Base-by-base conservation (phyloP, 2,888 invertebrate genomes). In the Glaucopsyche alexis region DNA sequence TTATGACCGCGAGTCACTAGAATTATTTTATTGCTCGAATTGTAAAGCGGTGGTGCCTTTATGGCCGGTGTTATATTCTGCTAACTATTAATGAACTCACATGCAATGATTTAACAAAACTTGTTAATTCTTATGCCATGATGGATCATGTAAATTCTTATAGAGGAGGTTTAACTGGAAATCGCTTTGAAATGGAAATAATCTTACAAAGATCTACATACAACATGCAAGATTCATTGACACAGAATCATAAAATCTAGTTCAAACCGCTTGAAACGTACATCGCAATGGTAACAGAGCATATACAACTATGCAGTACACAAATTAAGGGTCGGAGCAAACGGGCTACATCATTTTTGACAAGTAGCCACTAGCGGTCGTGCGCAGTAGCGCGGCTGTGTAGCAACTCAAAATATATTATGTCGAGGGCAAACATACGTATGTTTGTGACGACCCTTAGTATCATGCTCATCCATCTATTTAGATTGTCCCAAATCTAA, bases 11-110 rank as follows among this genome's bases (percentile, higher is more conserved):
- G 73, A 74, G 64, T 75, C 74, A 74, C 76, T 76, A 78, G 79
- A 78, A 78, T 77, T 75, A 76, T 77, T 77, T 79, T 79, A 78
- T 75, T 75, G 74, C 75, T 67, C 50, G 52, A 73, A 73, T 67
- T 77, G 72, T 75, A 74, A 74, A 72, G 72, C 52, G 55, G 67
- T 29, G 29, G 29, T 67, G 19, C 47, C 49, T 49, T 69, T 69
- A 69, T n/a, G 49, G 14, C 29, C 14, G 19, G 29, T 47, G 13
- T 69, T 29, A 47, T 49, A 49, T 49, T 29, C 9, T 49, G 47
- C 29, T 49, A 47, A 19, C 19, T 1, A 45, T 8, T n/a, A 66
- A 40, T 45, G 16, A 67, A 67, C 45, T 9, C 45, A 16, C 67
- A 45, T 16, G 42, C n/a, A 67, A 67, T n/a, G 19, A 29, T 9